Evolutionary conservation across 2,888 invertebrate genomes (phyloP).

Genomic region (Chrysotoxum bicinctum): DNA sequence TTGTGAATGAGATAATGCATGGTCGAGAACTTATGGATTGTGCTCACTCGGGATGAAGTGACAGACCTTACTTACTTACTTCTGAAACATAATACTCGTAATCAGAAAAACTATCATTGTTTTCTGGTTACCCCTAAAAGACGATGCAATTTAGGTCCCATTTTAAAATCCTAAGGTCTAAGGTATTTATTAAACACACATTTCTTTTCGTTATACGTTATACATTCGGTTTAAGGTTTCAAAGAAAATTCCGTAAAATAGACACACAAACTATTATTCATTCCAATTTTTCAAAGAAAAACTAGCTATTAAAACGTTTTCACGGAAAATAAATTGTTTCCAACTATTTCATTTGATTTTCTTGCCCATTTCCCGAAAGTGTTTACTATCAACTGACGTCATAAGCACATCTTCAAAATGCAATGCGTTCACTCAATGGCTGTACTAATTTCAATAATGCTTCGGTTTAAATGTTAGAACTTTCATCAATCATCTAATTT

Average conservation of each 20-base stretch:
- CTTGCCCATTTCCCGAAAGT: not conserved
- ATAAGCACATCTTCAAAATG: slow-evolving; percentile 13
- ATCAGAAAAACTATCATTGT: no score
- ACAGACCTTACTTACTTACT: no score
- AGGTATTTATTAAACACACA: no score
- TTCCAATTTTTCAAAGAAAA: not conserved
- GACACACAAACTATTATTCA: not conserved
- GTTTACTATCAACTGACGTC: slow-evolving; percentile 17
- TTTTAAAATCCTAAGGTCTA: no score
- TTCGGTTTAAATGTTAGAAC: slow-evolving; percentile 21
- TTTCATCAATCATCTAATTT: slow-evolving; percentile 43
- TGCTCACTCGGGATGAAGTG: no score
- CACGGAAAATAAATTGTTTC: not conserved
- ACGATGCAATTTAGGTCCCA: no score
- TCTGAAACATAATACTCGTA: no score
- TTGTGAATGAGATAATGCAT: no score
- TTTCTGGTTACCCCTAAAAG: no score
- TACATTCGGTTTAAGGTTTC: no score
- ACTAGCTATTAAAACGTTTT: not conserved
- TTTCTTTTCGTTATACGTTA: no score
- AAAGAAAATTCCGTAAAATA: not conserved
- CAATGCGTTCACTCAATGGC: slow-evolving; percentile 39
- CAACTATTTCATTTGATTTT: not conserved
- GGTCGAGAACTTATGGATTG: no score
- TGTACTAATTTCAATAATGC: slow-evolving; percentile 18